Evolutionary conservation across 2,888 invertebrate genomes (phyloP).

Genomic region (Scotopteryx bipunctaria): DNA sequence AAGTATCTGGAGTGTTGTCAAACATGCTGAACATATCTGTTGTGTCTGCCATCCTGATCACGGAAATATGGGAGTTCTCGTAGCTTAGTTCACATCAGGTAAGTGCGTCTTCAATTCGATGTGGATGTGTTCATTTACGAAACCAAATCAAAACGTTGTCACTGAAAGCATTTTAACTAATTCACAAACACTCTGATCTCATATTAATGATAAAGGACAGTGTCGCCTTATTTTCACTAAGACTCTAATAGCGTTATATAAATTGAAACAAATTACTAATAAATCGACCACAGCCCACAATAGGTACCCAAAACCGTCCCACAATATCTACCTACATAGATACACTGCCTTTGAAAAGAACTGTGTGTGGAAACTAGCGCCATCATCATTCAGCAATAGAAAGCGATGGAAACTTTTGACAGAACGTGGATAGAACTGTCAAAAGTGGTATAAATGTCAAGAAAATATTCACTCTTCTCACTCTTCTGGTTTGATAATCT

Average conservation of each 20-base stretch:
- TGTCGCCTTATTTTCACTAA: not conserved
- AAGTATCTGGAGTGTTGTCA: slow-evolving; percentile 81
- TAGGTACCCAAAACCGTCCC: too few relatives aligned
- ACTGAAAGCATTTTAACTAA: slow-evolving; percentile 4
- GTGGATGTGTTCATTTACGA: slow-evolving; percentile 2
- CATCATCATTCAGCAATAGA: too few relatives aligned
- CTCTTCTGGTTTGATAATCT: too few relatives aligned
- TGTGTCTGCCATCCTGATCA: slow-evolving; percentile 55
- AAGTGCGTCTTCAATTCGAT: slow-evolving; percentile 12
- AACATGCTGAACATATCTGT: slow-evolving; percentile 53
- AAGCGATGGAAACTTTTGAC: too few relatives aligned
- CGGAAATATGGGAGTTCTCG: slow-evolving; percentile 9
- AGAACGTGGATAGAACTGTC: too few relatives aligned
- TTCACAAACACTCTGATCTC: not conserved
- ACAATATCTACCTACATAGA: too few relatives aligned
- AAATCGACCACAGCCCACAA: slow-evolving; percentile 5
- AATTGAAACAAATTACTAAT: not conserved
- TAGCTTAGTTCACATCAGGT: slow-evolving; percentile 21
- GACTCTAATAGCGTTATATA: not conserved
- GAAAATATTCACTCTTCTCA: too few relatives aligned
- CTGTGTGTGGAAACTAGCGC: too few relatives aligned
- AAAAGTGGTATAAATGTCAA: too few relatives aligned
- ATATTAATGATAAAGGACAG: not conserved
- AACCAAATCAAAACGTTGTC: slow-evolving; percentile 12
- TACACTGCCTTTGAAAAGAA: too few relatives aligned